Evolutionary conservation across 2,797 vertebrate genomes (phyloP).

Genomic region (Dryobates pubescens): DNA sequence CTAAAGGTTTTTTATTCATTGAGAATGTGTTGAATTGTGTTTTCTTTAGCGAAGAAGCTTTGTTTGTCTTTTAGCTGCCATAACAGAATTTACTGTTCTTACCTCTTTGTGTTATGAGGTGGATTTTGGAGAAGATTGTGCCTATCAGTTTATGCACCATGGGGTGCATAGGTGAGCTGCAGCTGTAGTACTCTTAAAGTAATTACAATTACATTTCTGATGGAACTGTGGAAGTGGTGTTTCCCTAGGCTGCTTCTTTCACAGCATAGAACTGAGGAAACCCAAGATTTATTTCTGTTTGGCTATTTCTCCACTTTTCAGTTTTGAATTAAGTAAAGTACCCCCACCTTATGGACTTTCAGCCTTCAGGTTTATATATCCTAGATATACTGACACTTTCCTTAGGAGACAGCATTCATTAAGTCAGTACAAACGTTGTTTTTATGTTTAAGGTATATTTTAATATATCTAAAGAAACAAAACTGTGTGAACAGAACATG

Average conservation of each 20-base stretch:
- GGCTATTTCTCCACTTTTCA: background rate
- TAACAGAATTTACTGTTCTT: background rate
- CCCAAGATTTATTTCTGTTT: background rate
- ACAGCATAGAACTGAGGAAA: background rate
- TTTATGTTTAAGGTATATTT: background rate
- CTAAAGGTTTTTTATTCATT: background rate
- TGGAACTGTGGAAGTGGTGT: background rate
- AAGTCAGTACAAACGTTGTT: background rate
- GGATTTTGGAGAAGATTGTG: background rate
- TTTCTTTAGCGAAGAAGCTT: background rate
- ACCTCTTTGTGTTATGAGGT: background rate
- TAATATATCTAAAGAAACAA: background rate
- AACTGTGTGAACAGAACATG: background rate
- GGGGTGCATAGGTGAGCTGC: background rate
- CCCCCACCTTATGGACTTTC: background rate
- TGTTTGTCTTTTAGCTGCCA: background rate
- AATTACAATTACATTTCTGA: background rate
- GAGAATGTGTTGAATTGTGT: background rate
- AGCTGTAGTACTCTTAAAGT: background rate
- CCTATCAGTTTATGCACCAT: background rate
- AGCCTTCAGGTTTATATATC: background rate
- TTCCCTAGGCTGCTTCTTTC: background rate
- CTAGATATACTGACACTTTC: background rate
- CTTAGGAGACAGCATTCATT: background rate
- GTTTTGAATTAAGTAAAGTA: background rate